Evolutionary conservation across 2,888 invertebrate species (phyloP).

Genomic region (Trilocha varians): DNA sequence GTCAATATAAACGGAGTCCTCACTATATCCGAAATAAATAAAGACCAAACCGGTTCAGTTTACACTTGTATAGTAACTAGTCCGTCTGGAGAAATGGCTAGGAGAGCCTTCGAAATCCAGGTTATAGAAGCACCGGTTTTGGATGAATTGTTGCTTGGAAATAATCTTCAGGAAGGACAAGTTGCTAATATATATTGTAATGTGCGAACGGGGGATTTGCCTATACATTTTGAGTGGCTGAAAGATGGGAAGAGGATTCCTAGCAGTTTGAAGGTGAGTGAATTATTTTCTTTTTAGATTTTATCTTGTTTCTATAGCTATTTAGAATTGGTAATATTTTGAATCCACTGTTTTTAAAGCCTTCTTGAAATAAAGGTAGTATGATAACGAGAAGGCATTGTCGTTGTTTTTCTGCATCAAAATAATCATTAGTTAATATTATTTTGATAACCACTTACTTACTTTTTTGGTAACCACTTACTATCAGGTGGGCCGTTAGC

Average conservation of each 20-base stretch:
- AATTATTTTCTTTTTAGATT: not conserved
- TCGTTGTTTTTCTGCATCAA: no score
- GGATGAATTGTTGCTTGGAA: constrained; percentile 86
- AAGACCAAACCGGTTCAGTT: constrained; percentile 79
- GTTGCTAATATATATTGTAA: constrained; percentile 88
- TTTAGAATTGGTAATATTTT: no score
- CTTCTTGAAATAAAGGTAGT: no score
- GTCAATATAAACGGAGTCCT: constrained; percentile 71
- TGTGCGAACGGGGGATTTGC: constrained; percentile 80
- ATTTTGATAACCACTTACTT: no score
- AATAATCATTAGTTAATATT: no score
- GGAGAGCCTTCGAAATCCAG: constrained; percentile 76
- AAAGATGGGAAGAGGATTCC: constrained; percentile 78
- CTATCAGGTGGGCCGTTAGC: no score
- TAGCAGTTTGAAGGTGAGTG: constrained; percentile 73
- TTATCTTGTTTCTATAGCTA: not conserved
- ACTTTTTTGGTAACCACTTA: no score
- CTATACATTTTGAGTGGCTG: constrained; percentile 80
- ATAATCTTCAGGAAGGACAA: constrained; percentile 86
- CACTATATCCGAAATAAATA: constrained; percentile 74
- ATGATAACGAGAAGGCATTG: no score
- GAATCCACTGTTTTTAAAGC: no score
- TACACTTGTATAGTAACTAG: constrained; percentile 86
- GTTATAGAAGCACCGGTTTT: constrained; percentile 84
- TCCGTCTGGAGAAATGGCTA: constrained; percentile 75